Base-by-base conservation (phyloP, 2,113 vertebrate species). In the Crotalus tigris region DNA sequence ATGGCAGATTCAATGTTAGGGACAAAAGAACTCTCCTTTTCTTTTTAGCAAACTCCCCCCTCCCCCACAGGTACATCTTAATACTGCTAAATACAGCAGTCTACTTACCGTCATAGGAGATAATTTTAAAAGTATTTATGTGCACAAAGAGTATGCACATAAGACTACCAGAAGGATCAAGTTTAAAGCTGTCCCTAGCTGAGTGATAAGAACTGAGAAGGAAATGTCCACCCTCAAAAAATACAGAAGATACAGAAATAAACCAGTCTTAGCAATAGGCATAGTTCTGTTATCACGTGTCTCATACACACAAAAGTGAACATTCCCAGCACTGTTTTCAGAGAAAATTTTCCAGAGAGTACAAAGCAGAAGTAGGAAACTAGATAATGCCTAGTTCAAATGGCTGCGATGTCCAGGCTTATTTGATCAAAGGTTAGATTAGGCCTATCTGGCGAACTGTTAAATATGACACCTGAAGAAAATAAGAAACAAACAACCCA, bases 361-460 rank as follows among this genome's bases (percentile, higher is more conserved):
- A 92, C 53, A 15, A n/a, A 69, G 33, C 89, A 24, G 53, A 93
- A 29, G 87, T 21, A 94, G 85, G 93, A 95, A 93, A 86, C 13
- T 75, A 91, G 33, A 39, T 90, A 86, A 95, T 93, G 90, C 91
- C 91, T 88, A 88, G 64, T 92, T 55, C n/a, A 94, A 93, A 92
- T n/a, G 87, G 94, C 55, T 87, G 75, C 94, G 86, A 46, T 24
- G 92, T 89, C 2, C 10, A 46, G 33, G 58, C 81, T 44, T 89
- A 81, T 91, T 44, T 11, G 92, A 94, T 51, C 49, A 53, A 55
- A 5, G 0, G 33, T 92, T 33, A 57, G 5, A 88, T 51, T 92
- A 57, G 93, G 4, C 11, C 44, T n/a, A 11, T 19, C 5, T 8
- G 26, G n/a, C 95, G 75, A 15, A 59, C 44, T 23, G 89, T 85